A percentile compares a stretch with the other conserved stretches of the same genome.
These are phyloP conservation scores for Lontra canadensis DNA, from an alignment of 2,113 vertebrate species.

Conservation along the genomic window DNA sequence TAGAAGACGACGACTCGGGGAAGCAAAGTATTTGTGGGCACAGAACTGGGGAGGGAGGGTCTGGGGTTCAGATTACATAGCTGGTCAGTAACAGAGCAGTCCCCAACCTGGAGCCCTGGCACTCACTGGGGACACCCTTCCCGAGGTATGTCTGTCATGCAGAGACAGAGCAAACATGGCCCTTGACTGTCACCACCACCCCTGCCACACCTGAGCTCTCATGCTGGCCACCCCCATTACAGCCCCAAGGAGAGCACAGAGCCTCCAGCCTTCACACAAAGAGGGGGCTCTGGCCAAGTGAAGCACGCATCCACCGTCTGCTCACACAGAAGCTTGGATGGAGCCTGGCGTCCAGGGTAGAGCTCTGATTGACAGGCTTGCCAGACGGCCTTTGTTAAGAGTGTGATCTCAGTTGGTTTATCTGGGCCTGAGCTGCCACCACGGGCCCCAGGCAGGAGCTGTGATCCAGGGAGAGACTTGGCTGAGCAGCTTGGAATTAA, in stretches of 20 bases:
- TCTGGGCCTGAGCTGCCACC: slow-evolving; percentile 33
- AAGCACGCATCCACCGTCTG: slow-evolving; percentile 15
- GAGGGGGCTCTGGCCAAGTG: slow-evolving; percentile 45
- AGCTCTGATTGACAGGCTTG: slow-evolving; percentile 51
- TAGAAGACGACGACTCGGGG: neutral
- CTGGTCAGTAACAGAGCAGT: neutral
- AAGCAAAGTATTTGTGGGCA: neutral
- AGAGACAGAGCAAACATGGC: neutral
- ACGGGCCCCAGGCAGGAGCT: slow-evolving; percentile 52
- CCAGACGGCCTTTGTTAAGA: slow-evolving; percentile 52
- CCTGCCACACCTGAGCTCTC: neutral
- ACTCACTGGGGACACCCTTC: neutral
- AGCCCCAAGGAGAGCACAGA: neutral
- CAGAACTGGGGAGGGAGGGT: neutral
- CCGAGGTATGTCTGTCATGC: neutral
- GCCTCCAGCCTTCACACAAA: slow-evolving; percentile 20
- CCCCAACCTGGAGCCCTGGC: neutral
- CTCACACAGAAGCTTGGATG: slow-evolving; percentile 8
- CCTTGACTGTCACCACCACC: no score
- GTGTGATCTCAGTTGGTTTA: slow-evolving; percentile 37
- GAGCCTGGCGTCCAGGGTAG: slow-evolving; percentile 12
- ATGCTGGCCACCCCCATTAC: neutral
- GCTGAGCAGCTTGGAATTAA: slow-evolving; percentile 54
- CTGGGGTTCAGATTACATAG: neutral
- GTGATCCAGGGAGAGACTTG: slow-evolving; percentile 45